Conservation (phyloP, 2,888 invertebrate species). For the Lasioglossum zephyrum region DNA sequence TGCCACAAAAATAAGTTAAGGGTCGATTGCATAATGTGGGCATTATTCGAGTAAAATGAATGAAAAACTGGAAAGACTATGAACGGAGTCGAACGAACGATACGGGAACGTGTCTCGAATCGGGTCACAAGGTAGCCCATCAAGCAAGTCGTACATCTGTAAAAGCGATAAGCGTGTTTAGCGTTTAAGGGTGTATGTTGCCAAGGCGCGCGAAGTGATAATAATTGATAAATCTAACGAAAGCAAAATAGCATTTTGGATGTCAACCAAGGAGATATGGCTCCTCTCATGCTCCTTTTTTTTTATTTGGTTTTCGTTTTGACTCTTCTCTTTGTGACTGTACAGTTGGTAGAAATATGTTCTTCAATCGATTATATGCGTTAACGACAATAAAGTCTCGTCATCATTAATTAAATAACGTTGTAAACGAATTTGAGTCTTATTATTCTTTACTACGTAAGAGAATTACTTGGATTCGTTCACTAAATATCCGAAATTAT, state of each 20-base stretch:
- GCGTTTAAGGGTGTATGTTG: constrained; percentile 60
- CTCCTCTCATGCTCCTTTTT: constrained; percentile 51
- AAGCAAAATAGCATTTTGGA: constrained; percentile 64
- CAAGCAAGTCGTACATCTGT: constrained; percentile 60
- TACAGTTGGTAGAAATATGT: constrained; percentile 66
- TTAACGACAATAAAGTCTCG: constrained; percentile 51
- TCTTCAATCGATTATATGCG: constrained; percentile 33
- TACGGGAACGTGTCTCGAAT: constrained; percentile 28
- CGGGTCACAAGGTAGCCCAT: constrained; percentile 47
- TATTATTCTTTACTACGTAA: neutral
- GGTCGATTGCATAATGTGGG: constrained; percentile 66
- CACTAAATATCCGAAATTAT: constrained; percentile 34
- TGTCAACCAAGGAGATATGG: constrained; percentile 64
- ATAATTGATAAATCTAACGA: constrained; percentile 61
- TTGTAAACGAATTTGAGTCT: constrained; percentile 22
- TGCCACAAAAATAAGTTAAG: constrained; percentile 82
- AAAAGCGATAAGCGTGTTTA: constrained; percentile 47
- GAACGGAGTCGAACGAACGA: constrained; percentile 29
- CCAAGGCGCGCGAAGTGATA: constrained; percentile 57
- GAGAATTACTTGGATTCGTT: constrained; percentile 28
- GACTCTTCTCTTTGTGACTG: constrained; percentile 42
- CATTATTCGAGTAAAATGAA: constrained; percentile 60
- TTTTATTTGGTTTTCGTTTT: constrained; percentile 28
- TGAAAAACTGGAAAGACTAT: neutral
- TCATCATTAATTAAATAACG: constrained; percentile 9